Conservation (phyloP, 1,140 invertebrate species). For the Heliconius melpomene region DNA sequence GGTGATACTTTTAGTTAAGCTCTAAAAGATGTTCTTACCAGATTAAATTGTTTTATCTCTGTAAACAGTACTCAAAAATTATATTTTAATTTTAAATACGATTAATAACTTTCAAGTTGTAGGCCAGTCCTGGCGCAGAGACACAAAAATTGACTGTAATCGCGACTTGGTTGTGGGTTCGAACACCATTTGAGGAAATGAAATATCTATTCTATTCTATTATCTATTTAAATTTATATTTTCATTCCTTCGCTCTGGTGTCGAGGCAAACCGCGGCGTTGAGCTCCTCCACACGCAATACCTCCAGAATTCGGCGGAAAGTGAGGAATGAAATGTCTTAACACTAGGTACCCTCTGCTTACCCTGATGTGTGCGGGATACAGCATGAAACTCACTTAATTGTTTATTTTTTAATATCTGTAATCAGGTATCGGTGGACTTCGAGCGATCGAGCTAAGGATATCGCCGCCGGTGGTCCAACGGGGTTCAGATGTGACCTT, state of each 20-base stretch:
- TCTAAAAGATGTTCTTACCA: slow-evolving; percentile 34
- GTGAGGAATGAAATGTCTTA: too few species aligned
- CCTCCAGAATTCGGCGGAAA: too few species aligned
- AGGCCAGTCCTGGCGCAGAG: too few species aligned
- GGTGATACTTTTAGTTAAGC: slow-evolving; percentile 36
- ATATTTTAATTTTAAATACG: not conserved
- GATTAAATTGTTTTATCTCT: not conserved
- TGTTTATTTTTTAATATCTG: not conserved
- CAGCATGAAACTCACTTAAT: too few species aligned
- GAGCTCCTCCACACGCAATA: too few species aligned
- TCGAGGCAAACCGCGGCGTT: too few species aligned
- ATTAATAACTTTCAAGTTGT: not conserved
- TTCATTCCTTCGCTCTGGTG: not conserved
- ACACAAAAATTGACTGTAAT: too few species aligned
- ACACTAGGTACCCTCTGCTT: too few species aligned
- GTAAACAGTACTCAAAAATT: not conserved
- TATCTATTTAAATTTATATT: not conserved
- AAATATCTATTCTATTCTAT: not conserved
- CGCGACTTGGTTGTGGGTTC: not conserved
- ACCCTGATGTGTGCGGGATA: too few species aligned
- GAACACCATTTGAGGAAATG: not conserved
- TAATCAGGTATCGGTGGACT: slow-evolving; percentile 72
- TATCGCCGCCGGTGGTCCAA: slow-evolving; percentile 74
- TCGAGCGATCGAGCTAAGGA: slow-evolving; percentile 72
- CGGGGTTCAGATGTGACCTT: slow-evolving; percentile 69